Evolutionary conservation across 2,797 vertebrate species (phyloP).

Genomic region (Thripadectes ignobilis): DNA sequence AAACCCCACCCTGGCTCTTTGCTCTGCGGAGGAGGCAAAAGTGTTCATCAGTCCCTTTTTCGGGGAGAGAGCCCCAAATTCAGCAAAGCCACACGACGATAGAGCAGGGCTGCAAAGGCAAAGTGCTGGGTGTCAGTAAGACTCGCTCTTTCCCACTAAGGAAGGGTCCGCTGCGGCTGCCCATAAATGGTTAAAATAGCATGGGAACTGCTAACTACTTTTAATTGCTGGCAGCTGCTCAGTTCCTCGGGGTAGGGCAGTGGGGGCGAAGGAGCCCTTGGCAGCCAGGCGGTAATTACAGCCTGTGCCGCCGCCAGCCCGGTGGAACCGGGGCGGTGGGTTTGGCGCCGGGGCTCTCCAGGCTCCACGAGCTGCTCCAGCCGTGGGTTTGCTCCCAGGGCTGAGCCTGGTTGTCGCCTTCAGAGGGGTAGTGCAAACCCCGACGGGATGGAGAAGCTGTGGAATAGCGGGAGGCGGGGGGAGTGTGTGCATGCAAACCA

Average conservation of each 20-base stretch:
- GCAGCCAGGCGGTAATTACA: not conserved
- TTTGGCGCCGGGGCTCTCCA: not conserved
- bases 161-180: not conserved
- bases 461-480: accelerated
- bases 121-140: accelerated
- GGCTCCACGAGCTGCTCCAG: not conserved
- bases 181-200: slow-evolving; percentile 5
- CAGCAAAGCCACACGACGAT: accelerated
- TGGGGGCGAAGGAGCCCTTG: not conserved
- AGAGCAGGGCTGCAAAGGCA: no score
- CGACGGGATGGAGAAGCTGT: accelerated
- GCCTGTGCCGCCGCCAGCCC: not conserved
- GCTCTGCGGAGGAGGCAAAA: not conserved
- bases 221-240: slow-evolving; percentile 44
- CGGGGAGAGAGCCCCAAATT: not conserved
- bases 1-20: not conserved
- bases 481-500: accelerated
- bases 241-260: not conserved
- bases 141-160: accelerated
- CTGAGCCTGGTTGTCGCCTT: accelerated
- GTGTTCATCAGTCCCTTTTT: not conserved
- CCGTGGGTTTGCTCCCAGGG: not conserved
- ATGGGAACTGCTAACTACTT: slow-evolving; percentile 24
- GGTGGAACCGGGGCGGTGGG: not conserved
- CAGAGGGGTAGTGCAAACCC: accelerated